These are phyloP conservation scores for Scatophagus argus DNA, from an alignment of 2,113 vertebrate species.

Conservation along the genomic window DNA sequence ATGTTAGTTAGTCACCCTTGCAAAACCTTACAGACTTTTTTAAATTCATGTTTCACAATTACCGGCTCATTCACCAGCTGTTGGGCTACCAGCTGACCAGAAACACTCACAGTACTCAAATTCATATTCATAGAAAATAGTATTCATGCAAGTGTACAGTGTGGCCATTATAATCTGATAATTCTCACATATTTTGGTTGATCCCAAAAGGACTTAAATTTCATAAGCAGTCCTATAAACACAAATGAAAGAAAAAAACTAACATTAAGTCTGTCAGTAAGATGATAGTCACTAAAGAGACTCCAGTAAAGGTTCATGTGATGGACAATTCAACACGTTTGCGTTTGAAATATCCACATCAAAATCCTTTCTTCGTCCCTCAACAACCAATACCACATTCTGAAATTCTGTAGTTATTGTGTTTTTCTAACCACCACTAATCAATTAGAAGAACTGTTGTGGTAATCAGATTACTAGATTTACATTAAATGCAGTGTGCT, in stretches of 20 bases:
- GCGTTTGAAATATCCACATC: background rate
- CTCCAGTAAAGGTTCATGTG: background rate
- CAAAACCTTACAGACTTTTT: too few relatives aligned
- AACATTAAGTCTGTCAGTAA: background rate
- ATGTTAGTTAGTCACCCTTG: too few relatives aligned
- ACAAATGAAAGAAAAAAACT: background rate
- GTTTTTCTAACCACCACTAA: background rate
- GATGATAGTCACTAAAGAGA: background rate
- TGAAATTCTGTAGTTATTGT: slow-evolving; percentile 4
- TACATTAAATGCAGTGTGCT: slow-evolving; percentile 16
- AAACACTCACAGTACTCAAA: too few relatives aligned
- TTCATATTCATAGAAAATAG: too few relatives aligned
- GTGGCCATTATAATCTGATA: too few relatives aligned
- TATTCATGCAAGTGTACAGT: too few relatives aligned
- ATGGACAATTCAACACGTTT: background rate
- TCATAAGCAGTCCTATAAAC: background rate
- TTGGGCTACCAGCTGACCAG: too few relatives aligned
- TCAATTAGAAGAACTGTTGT: slow-evolving; percentile 2
- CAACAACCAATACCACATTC: background rate
- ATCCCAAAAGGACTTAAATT: background rate
- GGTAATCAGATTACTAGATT: slow-evolving; percentile 26
- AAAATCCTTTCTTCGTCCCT: background rate
- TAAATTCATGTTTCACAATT: too few relatives aligned
- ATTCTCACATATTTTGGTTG: background rate
- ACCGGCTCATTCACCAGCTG: too few relatives aligned